These are phyloP conservation scores for Ormyrus labotus DNA, from an alignment of 2,888 invertebrate genomes.

Conservation along the genomic window DNA sequence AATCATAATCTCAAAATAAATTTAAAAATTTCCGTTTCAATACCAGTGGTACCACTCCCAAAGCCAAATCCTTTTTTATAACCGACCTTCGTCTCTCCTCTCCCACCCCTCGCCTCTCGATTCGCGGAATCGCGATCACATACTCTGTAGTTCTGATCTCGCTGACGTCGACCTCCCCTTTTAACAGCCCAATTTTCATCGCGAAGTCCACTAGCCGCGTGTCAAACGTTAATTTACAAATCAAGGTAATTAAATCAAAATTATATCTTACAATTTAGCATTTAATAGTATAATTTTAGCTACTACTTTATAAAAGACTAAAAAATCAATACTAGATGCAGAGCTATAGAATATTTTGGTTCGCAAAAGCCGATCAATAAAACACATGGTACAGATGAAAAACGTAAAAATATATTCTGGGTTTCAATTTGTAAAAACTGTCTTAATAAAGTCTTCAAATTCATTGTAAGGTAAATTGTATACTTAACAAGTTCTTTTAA, in stretches of 20 bases:
- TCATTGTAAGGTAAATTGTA: neutral
- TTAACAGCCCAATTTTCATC: constrained; percentile 27
- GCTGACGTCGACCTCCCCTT: constrained; percentile 31
- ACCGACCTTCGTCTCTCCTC: too few relatives aligned
- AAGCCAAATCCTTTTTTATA: too few relatives aligned
- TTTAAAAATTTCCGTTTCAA: too few relatives aligned
- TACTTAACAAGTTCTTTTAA: too few relatives aligned
- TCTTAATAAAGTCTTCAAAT: constrained; percentile 20
- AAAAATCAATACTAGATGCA: neutral
- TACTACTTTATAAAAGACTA: neutral
- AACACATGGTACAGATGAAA: constrained; percentile 42
- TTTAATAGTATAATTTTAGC: neutral
- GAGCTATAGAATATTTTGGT: neutral
- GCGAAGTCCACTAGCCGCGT: constrained; percentile 21
- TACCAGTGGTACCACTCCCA: too few relatives aligned
- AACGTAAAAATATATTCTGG: neutral
- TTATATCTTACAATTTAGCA: neutral
- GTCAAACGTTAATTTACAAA: constrained; percentile 27
- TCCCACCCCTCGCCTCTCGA: too few relatives aligned
- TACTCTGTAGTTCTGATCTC: neutral
- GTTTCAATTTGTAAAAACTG: neutral
- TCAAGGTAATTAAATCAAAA: constrained; percentile 12
- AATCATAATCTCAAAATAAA: too few relatives aligned
- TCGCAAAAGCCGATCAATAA: constrained; percentile 45
- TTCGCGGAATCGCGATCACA: too few relatives aligned